These are phyloP conservation scores for Onthophagus taurus DNA, from an alignment of 1,140 invertebrate genomes.

Conservation along the genomic window DNA sequence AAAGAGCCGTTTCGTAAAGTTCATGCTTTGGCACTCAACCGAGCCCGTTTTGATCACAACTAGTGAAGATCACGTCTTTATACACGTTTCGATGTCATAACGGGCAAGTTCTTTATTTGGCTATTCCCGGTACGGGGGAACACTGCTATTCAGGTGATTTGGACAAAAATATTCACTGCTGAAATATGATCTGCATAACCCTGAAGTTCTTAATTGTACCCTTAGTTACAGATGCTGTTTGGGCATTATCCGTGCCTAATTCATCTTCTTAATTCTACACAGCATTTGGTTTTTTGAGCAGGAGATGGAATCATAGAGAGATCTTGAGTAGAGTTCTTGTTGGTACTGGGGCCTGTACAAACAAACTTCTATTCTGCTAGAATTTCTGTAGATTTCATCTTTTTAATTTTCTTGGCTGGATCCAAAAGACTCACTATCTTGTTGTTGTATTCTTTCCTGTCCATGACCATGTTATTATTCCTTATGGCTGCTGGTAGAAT, in stretches of 20 bases:
- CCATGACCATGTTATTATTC: too few relatives aligned
- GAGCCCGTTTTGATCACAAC: slow-evolving; percentile 96
- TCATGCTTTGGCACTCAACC: slow-evolving; percentile 91
- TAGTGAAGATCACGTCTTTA: slow-evolving; percentile 96
- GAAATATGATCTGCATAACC: slow-evolving; percentile 98
- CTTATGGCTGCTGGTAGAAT: too few relatives aligned
- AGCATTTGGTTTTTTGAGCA: slow-evolving; percentile 84
- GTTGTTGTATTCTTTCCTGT: too few relatives aligned
- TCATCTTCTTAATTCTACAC: slow-evolving; percentile 63
- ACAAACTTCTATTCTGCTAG: too few relatives aligned
- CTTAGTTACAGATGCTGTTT: slow-evolving; percentile 86
- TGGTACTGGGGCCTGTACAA: too few relatives aligned
- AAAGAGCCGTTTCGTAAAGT: slow-evolving; percentile 92
- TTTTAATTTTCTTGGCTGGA: too few relatives aligned
- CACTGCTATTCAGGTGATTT: slow-evolving; percentile 91
- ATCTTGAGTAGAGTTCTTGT: too few relatives aligned
- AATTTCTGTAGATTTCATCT: too few relatives aligned
- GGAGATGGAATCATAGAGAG: slow-evolving; percentile 94
- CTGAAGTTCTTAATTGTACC: slow-evolving; percentile 70
- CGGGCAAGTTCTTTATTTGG: slow-evolving; percentile 86
- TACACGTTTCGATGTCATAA: too few relatives aligned
- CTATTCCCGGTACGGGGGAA: slow-evolving; percentile 84
- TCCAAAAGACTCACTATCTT: too few relatives aligned
- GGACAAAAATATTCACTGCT: slow-evolving; percentile 90
- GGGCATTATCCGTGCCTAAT: slow-evolving; percentile 86